Base-by-base conservation (phyloP, 2,797 vertebrate species). In the Tapirus indicus region DNA sequence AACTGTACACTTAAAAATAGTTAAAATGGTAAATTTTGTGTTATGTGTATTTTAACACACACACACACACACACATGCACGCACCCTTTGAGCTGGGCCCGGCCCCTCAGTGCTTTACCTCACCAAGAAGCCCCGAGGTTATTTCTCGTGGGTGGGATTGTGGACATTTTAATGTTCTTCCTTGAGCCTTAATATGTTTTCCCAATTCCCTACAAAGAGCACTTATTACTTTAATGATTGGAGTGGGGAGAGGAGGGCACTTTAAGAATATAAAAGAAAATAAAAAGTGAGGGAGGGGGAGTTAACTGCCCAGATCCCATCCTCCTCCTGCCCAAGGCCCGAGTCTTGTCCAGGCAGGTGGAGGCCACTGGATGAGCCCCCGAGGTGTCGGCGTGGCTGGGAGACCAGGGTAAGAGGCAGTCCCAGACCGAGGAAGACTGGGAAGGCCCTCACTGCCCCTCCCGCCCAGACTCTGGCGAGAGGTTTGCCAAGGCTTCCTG, bases 241-340 rank as follows among this genome's bases (percentile, higher is more conserved):
- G 56, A 52, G 11, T 11, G 23, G 18, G 0, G 0, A 17, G 23
- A 8, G 38, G 27, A 78, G 64, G 38, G 10, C 32, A 25, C 14
- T 69, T 44, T 17, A 54, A 80, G 68, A 44, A 62, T 94, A 38
- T 79, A 38, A 69, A 71, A 79, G 84, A 41, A 87, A 58, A 16
- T 44, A 27, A 52, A 32, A 71, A 41, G 14, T 38, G 49, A 71
- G 10, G 18, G 52, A 8, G 16, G 7, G 4, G 41, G 2, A 4
- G 23, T 74, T 44, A 11, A 21, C 17, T 64, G 35, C 47, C 88
- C 29, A 88, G 66, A 80, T 16, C 38, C 58, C 44, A 11, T 38
- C 74, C 35, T 60, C 21, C 14, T n/a, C 17, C 21, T 27, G 29
- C 49, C 1, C 0, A 25, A 6, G 49, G 49, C 44, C 84, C 2